These are phyloP conservation scores for Drosophila nr. perissopoda DNA, from an alignment of 2,888 invertebrate species.

Conservation along the genomic window DNA sequence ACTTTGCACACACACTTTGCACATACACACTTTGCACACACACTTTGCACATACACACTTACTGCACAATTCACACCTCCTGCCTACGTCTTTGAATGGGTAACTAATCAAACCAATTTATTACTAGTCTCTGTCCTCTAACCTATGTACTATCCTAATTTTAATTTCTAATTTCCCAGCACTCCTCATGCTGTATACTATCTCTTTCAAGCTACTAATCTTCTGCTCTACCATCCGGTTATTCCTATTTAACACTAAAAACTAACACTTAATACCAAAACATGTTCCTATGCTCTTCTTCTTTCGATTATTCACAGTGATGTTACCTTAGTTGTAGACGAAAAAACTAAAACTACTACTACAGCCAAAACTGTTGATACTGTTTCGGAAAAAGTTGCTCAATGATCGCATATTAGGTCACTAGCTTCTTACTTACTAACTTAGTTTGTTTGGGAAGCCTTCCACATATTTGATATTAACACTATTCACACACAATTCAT, in stretches of 20 bases:
- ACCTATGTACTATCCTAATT: constrained; percentile 31
- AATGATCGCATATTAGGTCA: constrained; percentile 41
- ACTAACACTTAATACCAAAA: constrained; percentile 58
- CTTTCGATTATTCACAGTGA: constrained; percentile 77
- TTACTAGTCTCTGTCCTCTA: constrained; percentile 20
- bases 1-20: constrained; percentile 12
- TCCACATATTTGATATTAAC: constrained; percentile 70
- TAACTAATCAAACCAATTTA: constrained; percentile 35
- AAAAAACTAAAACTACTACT: constrained; percentile 62
- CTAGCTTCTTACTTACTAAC: constrained; percentile 25
- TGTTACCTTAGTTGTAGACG: constrained; percentile 74
- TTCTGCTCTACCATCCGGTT: constrained; percentile 46
- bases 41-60: constrained; percentile 18
- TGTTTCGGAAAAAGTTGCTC: constrained; percentile 80
- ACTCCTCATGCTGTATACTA: constrained; percentile 28
- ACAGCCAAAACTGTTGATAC: constrained; percentile 71
- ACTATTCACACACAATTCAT: constrained; percentile 63
- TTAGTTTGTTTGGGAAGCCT: constrained; percentile 40
- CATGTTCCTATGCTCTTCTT: constrained; percentile 63
- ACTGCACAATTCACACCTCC: constrained; percentile 20
- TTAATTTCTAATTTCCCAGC: constrained; percentile 40
- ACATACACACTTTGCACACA: constrained; percentile 1
- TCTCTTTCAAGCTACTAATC: constrained; percentile 13
- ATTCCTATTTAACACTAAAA: constrained; percentile 23
- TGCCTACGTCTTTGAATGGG: constrained; percentile 16